Evolutionary conservation across 2,888 invertebrate genomes (phyloP).

Genomic region (Sminthurinus aureus): DNA sequence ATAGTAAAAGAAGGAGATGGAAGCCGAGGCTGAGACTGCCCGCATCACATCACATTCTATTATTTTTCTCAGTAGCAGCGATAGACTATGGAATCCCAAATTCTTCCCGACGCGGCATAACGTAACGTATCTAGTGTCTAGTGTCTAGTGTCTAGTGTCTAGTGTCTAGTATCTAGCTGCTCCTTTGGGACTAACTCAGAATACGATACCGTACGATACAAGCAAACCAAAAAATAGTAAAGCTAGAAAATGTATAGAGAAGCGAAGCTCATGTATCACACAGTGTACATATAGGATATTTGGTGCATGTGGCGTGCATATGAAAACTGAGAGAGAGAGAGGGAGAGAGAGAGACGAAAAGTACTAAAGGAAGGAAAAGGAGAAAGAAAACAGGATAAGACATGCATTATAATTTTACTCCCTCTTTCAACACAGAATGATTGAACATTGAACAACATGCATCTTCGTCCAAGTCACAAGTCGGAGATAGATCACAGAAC

Average conservation of each 20-base stretch:
- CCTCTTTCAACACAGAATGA: background rate
- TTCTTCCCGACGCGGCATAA: background rate
- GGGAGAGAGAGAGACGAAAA: background rate
- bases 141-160: too few species aligned
- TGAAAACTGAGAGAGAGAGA: constrained; percentile 3
- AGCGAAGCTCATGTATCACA: background rate
- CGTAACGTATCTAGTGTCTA: too few species aligned
- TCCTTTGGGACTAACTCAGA: constrained; percentile 12
- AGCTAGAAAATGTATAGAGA: constrained; percentile 3
- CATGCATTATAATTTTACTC: constrained; percentile 16
- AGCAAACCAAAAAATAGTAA: background rate
- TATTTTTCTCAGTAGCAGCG: constrained; percentile 20
- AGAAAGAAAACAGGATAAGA: background rate
- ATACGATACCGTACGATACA: background rate
- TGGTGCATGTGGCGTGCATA: too few species aligned
- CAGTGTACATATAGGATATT: too few species aligned
- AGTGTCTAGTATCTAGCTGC: background rate
- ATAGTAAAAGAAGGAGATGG: background rate
- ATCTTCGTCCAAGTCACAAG: background rate
- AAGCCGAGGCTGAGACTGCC: background rate
- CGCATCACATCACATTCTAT: constrained; percentile 23
- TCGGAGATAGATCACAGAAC: background rate
- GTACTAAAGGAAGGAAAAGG: background rate
- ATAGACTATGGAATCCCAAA: background rate
- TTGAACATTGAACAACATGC: constrained; percentile 10